Conservation (phyloP, 1,140 invertebrate species). For the Lamellibrachia luymesi region DNA sequence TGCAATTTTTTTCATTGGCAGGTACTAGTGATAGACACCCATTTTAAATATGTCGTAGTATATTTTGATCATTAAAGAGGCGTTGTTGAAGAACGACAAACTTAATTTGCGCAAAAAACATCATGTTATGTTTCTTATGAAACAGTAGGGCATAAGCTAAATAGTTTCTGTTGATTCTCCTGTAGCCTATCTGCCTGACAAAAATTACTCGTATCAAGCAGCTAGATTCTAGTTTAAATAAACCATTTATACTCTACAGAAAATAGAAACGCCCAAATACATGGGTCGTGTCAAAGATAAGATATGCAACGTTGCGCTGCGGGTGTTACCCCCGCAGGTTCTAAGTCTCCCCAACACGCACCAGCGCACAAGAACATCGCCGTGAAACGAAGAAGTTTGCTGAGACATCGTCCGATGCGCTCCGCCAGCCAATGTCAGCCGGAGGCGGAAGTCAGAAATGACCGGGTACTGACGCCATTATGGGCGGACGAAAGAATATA, state of each 20-base stretch:
- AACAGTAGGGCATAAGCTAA: not conserved
- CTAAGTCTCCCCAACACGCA: not conserved
- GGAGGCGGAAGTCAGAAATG: not conserved
- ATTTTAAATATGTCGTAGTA: not conserved
- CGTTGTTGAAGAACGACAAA: not conserved
- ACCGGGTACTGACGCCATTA: not conserved
- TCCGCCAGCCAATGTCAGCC: not conserved
- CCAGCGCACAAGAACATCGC: not conserved
- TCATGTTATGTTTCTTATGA: not conserved
- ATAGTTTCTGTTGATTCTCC: not conserved
- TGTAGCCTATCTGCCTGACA: not conserved
- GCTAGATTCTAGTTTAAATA: not conserved
- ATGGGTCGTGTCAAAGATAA: not conserved
- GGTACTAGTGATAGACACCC: not conserved
- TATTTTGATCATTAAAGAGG: not conserved
- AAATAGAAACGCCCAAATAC: not conserved
- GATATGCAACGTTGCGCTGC: not conserved
- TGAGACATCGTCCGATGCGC: not conserved
- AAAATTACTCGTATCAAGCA: not conserved
- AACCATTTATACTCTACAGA: not conserved
- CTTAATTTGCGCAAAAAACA: not conserved
- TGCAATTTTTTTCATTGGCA: not conserved
- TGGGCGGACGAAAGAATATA: not conserved
- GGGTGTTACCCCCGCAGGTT: not conserved
- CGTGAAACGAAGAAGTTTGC: not conserved